Evolutionary conservation across 1,140 invertebrate species (phyloP).

Genomic region (Scaptomyza pallida): DNA sequence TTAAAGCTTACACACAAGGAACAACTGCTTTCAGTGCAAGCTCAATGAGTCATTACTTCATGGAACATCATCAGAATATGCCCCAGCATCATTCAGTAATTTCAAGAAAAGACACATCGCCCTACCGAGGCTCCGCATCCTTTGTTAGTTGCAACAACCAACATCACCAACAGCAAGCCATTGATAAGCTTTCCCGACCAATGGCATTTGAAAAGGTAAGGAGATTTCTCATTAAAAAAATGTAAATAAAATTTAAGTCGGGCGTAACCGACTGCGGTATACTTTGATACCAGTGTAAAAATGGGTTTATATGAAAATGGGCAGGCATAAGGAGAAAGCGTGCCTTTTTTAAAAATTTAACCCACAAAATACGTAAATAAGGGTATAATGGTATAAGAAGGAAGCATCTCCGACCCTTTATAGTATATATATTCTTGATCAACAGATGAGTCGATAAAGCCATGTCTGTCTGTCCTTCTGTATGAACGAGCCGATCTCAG

Average conservation of each 20-base stretch:
- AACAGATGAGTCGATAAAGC: background rate
- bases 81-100: slow-evolving; percentile 19
- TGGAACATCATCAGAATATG: slow-evolving; percentile 49
- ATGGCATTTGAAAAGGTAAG: slow-evolving; percentile 83
- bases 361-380: no score
- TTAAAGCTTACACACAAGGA: slow-evolving; percentile 71
- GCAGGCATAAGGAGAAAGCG: no score
- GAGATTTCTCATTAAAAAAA: background rate
- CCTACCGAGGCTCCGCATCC: slow-evolving; percentile 39
- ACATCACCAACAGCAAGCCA: slow-evolving; percentile 58
- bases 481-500: no score
- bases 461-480: no score
- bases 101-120: slow-evolving; percentile 6
- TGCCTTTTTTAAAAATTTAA: no score
- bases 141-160: slow-evolving; percentile 12
- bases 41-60: slow-evolving; percentile 58
- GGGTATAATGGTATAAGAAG: no score
- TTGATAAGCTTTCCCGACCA: slow-evolving; percentile 79
- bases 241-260: no score
- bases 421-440: no score
- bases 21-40: slow-evolving; percentile 74
- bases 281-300: no score
- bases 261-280: no score
- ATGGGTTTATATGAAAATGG: no score
- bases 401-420: no score